Conservation (phyloP, 2,113 vertebrate genomes). For the Mystacornis crossleyi region DNA sequence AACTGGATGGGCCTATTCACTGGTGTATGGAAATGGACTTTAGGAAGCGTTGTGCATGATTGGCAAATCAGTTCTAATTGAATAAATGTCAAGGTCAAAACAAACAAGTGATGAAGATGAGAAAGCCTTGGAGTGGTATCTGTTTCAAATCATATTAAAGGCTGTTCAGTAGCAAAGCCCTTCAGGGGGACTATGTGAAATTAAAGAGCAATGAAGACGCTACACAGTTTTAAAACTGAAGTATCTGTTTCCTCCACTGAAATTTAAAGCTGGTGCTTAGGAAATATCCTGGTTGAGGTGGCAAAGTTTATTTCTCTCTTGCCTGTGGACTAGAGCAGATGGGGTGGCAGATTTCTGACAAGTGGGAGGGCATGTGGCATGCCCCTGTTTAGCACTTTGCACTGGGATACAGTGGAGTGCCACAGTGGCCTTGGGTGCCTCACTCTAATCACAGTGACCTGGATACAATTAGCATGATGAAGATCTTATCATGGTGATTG, state of each 20-base stretch:
- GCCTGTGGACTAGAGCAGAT: not conserved
- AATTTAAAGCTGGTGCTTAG: not conserved
- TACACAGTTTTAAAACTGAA: not conserved
- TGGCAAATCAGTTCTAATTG: constrained; percentile 85
- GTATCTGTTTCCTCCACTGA: not conserved
- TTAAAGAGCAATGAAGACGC: constrained; percentile 33
- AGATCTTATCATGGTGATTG: not conserved
- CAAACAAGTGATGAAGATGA: constrained; percentile 78
- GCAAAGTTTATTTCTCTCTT: not conserved
- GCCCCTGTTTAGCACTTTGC: not conserved
- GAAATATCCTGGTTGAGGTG: not conserved
- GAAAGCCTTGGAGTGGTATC: constrained; percentile 73
- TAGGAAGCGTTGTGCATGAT: constrained; percentile 72
- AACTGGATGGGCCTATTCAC: constrained; percentile 67
- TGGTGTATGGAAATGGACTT: constrained; percentile 66
- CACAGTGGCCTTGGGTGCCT: not conserved
- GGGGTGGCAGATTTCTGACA: not conserved
- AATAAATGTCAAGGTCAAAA: constrained; percentile 83
- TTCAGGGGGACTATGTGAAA: constrained; percentile 51
- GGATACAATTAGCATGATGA: not conserved
- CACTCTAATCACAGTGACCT: fast-evolving
- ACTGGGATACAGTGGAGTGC: too few species aligned
- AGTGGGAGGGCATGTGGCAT: not conserved
- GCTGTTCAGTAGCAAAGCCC: constrained; percentile 42
- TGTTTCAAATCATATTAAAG: constrained; percentile 73